These are phyloP conservation scores for Lethenteron camtschaticum DNA, from an alignment of 2,113 vertebrate genomes.

Conservation along the genomic window DNA sequence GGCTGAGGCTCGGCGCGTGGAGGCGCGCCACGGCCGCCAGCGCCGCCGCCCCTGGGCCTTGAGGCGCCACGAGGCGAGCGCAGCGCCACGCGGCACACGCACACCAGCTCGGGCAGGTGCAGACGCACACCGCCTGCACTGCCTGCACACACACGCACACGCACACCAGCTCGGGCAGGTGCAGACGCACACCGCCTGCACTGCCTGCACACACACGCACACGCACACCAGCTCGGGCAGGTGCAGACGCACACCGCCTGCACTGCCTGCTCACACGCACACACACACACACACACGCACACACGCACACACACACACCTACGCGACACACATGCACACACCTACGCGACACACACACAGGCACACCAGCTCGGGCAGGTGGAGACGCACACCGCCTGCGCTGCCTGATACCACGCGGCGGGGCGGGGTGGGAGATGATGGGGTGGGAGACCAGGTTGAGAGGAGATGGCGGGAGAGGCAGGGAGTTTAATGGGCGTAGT, in stretches of 20 bases:
- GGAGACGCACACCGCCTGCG: conserved; percentile 78
- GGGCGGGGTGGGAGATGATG: background rate
- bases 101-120: conserved; percentile 75
- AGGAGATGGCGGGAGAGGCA: too few relatives aligned
- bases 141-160: conserved; percentile 34
- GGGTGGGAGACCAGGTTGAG: too few relatives aligned
- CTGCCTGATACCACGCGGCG: conserved; percentile 29
- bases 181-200: conserved; percentile 73
- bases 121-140: conserved; percentile 79
- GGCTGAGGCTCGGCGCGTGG: conserved; percentile 55
- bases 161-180: conserved; percentile 69
- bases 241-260: conserved; percentile 75
- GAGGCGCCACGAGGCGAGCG: conserved; percentile 98
- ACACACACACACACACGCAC: too few relatives aligned
- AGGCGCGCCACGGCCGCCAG: conserved; percentile 82
- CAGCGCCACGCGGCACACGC: conserved; percentile 66
- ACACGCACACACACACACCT: too few relatives aligned
- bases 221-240: conserved; percentile 72
- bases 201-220: conserved; percentile 36
- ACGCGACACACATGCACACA: conserved; percentile 21
- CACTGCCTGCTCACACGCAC: conserved; percentile 32
- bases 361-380: conserved; percentile 72
- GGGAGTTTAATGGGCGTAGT: too few relatives aligned
- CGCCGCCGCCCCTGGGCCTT: conserved; percentile 80
- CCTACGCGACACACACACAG: background rate